phyloP scores from a whole-genome alignment of 2,888 invertebrate species.

The Seira musarum region DNA sequence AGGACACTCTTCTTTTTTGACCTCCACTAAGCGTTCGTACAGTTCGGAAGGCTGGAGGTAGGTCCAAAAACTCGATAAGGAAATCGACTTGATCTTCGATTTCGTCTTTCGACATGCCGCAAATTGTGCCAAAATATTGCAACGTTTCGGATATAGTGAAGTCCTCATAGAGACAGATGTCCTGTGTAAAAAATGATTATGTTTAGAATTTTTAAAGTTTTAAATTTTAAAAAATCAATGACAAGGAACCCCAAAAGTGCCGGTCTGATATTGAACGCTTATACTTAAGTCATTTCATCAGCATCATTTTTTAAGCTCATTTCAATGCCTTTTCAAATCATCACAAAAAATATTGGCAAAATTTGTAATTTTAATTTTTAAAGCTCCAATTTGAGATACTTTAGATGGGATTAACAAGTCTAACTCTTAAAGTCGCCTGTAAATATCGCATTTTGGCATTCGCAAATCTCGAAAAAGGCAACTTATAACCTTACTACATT shows the following conservation, averaged over 20 bases:
- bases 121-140: slow-evolving; percentile 64
- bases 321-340: too few relatives aligned
- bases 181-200: slow-evolving; percentile 76
- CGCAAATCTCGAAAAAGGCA: too few relatives aligned
- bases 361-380: too few relatives aligned
- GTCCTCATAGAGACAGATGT: slow-evolving; percentile 91
- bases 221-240: too few relatives aligned
- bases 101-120: slow-evolving; percentile 59
- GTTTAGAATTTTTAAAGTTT: too few relatives aligned
- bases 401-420: too few relatives aligned
- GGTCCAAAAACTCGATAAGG: slow-evolving; percentile 60
- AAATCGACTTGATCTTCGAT: slow-evolving; percentile 61
- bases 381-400: too few relatives aligned
- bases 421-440: too few relatives aligned
- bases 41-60: slow-evolving; percentile 53
- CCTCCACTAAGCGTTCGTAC: slow-evolving; percentile 75
- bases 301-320: too few relatives aligned
- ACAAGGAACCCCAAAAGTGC: neutral
- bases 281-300: neutral
- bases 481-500: too few relatives aligned
- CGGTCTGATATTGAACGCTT: neutral
- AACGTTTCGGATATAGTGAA: slow-evolving; percentile 87
- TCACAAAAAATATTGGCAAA: too few relatives aligned
- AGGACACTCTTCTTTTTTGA: slow-evolving; percentile 72
- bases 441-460: too few relatives aligned